Base-by-base conservation (phyloP, 2,797 vertebrate genomes). In the Rachycentron canadum region DNA sequence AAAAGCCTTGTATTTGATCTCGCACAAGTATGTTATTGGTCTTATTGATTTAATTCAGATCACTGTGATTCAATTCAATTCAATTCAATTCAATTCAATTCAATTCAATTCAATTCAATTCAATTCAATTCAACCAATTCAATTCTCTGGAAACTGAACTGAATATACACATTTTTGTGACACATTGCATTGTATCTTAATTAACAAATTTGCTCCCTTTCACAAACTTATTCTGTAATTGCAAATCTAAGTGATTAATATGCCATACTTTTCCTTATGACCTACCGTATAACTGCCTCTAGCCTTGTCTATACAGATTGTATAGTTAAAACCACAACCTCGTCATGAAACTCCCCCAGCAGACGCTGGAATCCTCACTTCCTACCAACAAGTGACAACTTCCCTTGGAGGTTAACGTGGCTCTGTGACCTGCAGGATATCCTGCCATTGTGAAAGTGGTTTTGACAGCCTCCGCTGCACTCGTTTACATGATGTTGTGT, bases 391-490 rank as follows among this genome's bases (percentile, higher is more conserved):
- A 92, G 88, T 94, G 93, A 95, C 92, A 87, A 92, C 92, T 94
- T 95, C 94, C 94, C 88, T 82, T 78, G 34, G 89, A 93, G 91
- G 90, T 94, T 85, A 90, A 69, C 88, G 5, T 80, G 86, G 89
- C 90, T 92, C 68, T n/a, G 84, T 94, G 93, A 93, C 94, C 94
- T 90, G 72, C 93, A 94, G 94, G 93, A 94, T 93, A 92, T 95
- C 94, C 94, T 94, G 92, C 93, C 90, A 93, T 95, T 95, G 94
- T 95, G 86, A 91, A 93, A 91, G 86, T 92, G 84, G 82, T 87
- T 91, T 88, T 63, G 81, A 92, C 89, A 90, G 88, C 88, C 91
- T 93, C 52, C 40, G 25, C 75, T 75, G 82, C 88, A 77, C 67
- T 91, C 72, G 67, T 72, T 79, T 84, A 73, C 68, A 26, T 19